Base-by-base conservation (phyloP, 2,797 vertebrate genomes). In the Cheirogaleus major region DNA sequence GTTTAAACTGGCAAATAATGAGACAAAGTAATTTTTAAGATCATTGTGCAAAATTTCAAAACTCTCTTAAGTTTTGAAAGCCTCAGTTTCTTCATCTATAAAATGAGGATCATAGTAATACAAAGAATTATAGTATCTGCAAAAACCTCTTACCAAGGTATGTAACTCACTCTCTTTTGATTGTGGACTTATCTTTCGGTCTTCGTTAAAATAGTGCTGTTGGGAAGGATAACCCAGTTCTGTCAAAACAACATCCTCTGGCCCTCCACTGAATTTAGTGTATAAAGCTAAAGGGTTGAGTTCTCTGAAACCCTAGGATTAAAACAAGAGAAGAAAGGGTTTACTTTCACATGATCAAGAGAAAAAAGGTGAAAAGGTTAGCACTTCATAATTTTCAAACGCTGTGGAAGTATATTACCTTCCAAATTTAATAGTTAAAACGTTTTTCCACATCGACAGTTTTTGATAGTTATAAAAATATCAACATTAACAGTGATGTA, bases 221-320 rank as follows among this genome's bases (percentile, higher is more conserved):
- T 97, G 97, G 23, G 96, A 93, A 69, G 2, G 0, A 93, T 76
- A 23, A 7, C 43, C 84, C 96, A 96, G 59, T 32, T 97, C 96
- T 57, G 83, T 35, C 84, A 94, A 43, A 48, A 92, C 87, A 92
- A 41, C 12, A 3, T 93, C 89, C 48, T 95, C 93, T 1, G 81
- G 84, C 20, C 76, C 93, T 12, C 25, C 80, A 78, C 84, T 90
- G 70, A 97, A 83, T 57, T 95, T 95, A 27, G 98, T 30, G 61
- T 99, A 99, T 35, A 98, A 95, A 59, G 97, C 96, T 8, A 94
- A 98, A 35, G 97, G 98, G 87, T 98, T 99, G 83, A 98, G 90
- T 6, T 98, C 97, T 93, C 75, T 76, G 76, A 98, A 98, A 59
- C 97, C 98, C 99, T 99, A 92, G 35, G 52, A 72, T 79, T 43